Evolutionary conservation across 2,797 vertebrate genomes (phyloP).

Genomic region (Pipistrellus kuhlii): DNA sequence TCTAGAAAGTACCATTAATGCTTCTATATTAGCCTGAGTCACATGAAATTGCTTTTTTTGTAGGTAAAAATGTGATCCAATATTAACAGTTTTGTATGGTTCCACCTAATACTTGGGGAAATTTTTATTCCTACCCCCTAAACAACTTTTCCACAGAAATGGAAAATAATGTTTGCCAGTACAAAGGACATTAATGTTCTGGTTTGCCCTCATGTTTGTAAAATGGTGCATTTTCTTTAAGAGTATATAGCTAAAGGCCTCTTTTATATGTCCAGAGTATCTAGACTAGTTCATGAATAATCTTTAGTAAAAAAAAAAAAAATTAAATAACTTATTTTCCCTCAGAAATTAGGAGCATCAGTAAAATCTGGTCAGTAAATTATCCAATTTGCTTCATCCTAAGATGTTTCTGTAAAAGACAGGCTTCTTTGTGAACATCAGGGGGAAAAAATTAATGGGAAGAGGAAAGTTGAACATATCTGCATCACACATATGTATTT

Average conservation of each 20-base stretch:
- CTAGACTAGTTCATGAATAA: background rate
- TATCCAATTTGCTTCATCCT: background rate
- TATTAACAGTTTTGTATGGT: background rate
- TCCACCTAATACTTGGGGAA: background rate
- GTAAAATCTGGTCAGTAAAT: background rate
- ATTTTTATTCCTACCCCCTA: background rate
- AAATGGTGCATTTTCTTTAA: background rate
- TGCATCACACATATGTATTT: fast-evolving
- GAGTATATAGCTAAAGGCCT: background rate
- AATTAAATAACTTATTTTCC: background rate
- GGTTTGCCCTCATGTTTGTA: background rate
- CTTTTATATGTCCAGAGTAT: background rate
- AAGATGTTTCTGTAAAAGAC: background rate
- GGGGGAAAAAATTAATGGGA: background rate
- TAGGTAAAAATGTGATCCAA: slow-evolving; percentile 31
- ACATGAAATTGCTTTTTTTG: slow-evolving; percentile 34
- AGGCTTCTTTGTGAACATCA: background rate
- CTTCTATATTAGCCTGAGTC: slow-evolving; percentile 1
- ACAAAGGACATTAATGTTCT: background rate
- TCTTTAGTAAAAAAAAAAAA: slow-evolving; percentile 8
- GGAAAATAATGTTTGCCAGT: background rate
- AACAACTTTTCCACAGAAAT: background rate
- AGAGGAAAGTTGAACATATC: background rate
- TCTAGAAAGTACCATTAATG: slow-evolving; percentile 56
- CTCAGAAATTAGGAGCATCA: background rate